phyloP scores from a whole-genome alignment of 2,113 vertebrate species.

The Fulmarus glacialis region DNA sequence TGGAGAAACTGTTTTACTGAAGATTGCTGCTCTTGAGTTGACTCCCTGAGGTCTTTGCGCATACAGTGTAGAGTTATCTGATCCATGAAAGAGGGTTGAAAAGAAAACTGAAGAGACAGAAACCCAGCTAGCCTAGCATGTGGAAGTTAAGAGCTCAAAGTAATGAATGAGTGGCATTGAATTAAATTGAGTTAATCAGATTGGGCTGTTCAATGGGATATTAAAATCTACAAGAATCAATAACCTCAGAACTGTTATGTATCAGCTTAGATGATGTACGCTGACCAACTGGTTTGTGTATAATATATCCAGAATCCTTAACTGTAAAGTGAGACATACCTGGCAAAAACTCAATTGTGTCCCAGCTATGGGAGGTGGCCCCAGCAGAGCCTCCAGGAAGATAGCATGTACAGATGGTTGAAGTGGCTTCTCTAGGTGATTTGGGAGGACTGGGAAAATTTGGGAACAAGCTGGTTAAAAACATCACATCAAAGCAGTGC shows the following conservation, averaged over 20 bases:
- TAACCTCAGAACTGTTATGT: background rate
- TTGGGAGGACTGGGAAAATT: background rate
- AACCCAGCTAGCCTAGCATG: background rate
- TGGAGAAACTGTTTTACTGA: background rate
- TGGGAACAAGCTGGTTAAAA: background rate
- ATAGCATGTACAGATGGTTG: background rate
- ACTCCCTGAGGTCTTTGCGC: background rate
- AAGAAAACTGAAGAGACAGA: background rate
- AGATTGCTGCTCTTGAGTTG: background rate
- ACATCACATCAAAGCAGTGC: background rate
- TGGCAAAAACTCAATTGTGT: background rate
- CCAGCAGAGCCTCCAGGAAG: background rate
- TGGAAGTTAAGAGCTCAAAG: background rate
- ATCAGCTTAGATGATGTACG: background rate
- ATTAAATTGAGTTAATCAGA: slow-evolving; percentile 14
- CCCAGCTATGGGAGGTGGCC: background rate
- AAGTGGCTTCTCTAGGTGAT: background rate
- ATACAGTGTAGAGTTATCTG: background rate
- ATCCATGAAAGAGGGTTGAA: background rate
- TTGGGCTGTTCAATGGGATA: background rate
- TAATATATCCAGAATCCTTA: background rate
- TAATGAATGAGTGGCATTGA: background rate
- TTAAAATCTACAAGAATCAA: background rate
- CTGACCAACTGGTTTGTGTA: background rate
- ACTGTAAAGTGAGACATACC: background rate